Evolutionary conservation across 2,113 vertebrate genomes (phyloP).

Genomic region (Cathartes aura): DNA sequence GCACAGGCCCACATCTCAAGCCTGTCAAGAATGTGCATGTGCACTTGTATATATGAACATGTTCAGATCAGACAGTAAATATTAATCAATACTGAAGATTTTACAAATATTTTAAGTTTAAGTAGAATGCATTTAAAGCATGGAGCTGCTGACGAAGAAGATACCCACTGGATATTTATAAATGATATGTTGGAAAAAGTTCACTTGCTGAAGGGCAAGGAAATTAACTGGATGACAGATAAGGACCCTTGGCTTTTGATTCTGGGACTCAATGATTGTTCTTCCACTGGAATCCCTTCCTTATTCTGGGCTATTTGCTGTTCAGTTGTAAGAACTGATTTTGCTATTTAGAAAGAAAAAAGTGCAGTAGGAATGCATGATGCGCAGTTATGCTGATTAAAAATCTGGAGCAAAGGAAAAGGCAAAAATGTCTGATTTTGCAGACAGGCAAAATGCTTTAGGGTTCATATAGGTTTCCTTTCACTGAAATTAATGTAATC

Average conservation of each 20-base stretch:
- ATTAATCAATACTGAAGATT: neutral
- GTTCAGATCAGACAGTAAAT: neutral
- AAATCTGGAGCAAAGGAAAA: neutral
- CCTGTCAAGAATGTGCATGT: too few species aligned
- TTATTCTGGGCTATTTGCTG: neutral
- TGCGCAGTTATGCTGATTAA: neutral
- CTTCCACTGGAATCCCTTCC: neutral
- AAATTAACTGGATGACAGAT: neutral
- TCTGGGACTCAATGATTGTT: neutral
- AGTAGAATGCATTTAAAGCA: neutral
- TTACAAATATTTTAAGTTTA: neutral
- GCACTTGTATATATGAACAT: neutral
- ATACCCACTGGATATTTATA: neutral
- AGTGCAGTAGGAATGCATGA: neutral
- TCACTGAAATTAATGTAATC: neutral
- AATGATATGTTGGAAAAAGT: neutral
- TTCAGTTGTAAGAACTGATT: neutral
- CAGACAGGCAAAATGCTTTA: neutral
- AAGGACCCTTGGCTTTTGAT: neutral
- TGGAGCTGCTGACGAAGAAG: neutral
- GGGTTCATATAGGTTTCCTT: neutral
- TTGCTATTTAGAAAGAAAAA: neutral
- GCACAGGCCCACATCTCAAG: too few species aligned
- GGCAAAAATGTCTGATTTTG: neutral
- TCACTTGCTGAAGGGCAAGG: neutral